A percentile compares a stretch with the other conserved stretches of the same genome.
phyloP scores from a whole-genome alignment of 2,797 vertebrate species.

The Ctenochaetus hawaiiensis region DNA sequence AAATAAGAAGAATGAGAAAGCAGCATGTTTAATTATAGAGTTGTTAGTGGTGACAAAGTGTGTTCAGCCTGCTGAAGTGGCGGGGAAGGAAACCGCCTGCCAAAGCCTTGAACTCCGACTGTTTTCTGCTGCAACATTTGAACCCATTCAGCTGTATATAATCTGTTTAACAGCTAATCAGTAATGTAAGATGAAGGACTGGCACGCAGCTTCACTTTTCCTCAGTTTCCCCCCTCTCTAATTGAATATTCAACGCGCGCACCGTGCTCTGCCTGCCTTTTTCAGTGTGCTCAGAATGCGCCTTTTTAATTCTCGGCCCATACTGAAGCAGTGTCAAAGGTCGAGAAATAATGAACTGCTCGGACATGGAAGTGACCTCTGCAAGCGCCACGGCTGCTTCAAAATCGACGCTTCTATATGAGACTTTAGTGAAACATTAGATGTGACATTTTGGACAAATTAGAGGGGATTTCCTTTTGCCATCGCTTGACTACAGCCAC shows the following conservation, averaged over 20 bases:
- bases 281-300: conserved; percentile 75
- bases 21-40: conserved; percentile 46
- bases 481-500: conserved; percentile 3
- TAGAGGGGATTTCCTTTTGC: conserved; percentile 1
- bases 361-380: conserved; percentile 89
- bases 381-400: conserved; percentile 34
- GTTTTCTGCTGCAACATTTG: conserved; percentile 75
- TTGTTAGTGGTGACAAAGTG: conserved; percentile 50
- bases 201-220: conserved; percentile 73
- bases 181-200: conserved; percentile 79
- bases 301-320: conserved; percentile 85
- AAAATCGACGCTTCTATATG: conserved; percentile 23
- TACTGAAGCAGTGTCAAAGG: conserved; percentile 94
- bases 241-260: conserved; percentile 84
- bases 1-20: conserved; percentile 3
- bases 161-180: conserved; percentile 82
- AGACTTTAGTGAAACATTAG: conserved; percentile 7
- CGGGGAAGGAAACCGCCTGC: conserved; percentile 86
- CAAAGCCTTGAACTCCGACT: conserved; percentile 87
- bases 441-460: conserved; percentile 36
- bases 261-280: conserved; percentile 74
- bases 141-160: conserved; percentile 73
- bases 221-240: conserved; percentile 59
- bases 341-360: conserved; percentile 96
- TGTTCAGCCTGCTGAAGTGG: conserved; percentile 50